Evolutionary conservation across 2,113 vertebrate species (phyloP), one percentile per base, ranked within the genome.

Genomic region (Isurus oxyrinchus): DNA sequence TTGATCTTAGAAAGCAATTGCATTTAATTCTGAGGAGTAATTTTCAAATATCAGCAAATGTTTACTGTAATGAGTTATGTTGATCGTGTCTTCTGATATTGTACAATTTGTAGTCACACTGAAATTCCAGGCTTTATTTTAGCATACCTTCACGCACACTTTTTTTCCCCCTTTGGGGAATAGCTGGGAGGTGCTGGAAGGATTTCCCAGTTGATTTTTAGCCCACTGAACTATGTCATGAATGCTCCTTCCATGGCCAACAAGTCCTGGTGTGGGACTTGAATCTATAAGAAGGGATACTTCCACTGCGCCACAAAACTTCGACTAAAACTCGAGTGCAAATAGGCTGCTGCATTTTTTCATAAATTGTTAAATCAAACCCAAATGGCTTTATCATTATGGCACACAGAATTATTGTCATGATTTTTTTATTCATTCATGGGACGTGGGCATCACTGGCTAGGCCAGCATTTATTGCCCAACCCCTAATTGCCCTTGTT

Each of bases 311-410:
- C 16, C 16, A 19, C 16, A 66, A 21, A 1, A 66, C 16, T 16
- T 66, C 14, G 2, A 5, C 40, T 84, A 11, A 84, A 84, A 44
- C 21, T 84, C 40, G 23, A 63, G 59, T 66, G 59, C 21, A 94
- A 44, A 21, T 66, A 94, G 35, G 5, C 16, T 63, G 90, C 59
- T 63, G 59, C 7, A 66, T 94, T 66, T 94, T 40, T 94, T 94
- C 59, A 23, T 23, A 63, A 63, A 63, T 94, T 40, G 21, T 93
- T 93, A n/a, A 94, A 63, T 94, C 90, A 94, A 94, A 94, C 35
- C 23, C 35, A 94, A 63, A 23, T 23, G n/a, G 35, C 61, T 63
- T 91, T 21, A 94, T 35, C 21, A 40, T 66, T 94, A 35, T 94
- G n/a, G 21, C 90, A 11, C 59, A 63, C 5, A 19, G 61, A 93